phyloP scores from a whole-genome alignment of 2,888 invertebrate genomes.

The Camponotus fellah region DNA sequence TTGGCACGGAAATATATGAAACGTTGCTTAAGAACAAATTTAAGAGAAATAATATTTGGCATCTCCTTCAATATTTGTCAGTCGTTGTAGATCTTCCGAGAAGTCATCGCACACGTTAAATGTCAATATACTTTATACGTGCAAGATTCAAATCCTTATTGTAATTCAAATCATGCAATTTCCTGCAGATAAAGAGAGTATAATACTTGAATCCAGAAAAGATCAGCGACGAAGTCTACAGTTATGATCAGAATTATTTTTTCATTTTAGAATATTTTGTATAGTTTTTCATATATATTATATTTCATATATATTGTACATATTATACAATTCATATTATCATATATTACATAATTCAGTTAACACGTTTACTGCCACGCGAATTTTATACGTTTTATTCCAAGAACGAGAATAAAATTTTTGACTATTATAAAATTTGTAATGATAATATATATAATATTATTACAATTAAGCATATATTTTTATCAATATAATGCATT shows the following conservation, averaged over 20 bases:
- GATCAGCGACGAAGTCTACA: background rate
- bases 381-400: too few species aligned
- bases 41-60: slow-evolving; percentile 71
- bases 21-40: slow-evolving; percentile 57
- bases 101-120: slow-evolving; percentile 50
- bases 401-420: too few species aligned
- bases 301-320: too few species aligned
- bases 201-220: background rate
- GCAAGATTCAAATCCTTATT: slow-evolving; percentile 26
- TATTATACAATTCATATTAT: too few species aligned
- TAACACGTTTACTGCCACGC: too few species aligned
- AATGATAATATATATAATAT: too few species aligned
- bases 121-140: slow-evolving; percentile 47
- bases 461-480: too few species aligned
- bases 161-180: slow-evolving; percentile 29
- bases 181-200: background rate
- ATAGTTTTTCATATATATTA: background rate
- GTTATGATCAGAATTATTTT: background rate
- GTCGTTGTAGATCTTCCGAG: slow-evolving; percentile 56
- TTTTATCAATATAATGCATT: too few species aligned
- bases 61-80: slow-evolving; percentile 65
- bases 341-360: background rate
- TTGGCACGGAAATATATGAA: slow-evolving; percentile 60
- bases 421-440: too few species aligned
- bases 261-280: background rate